Percentiles rank a stretch among this genome's conserved stretches.
These are phyloP conservation scores for Nicator chloris DNA, from an alignment of 2,113 vertebrate genomes.

Conservation along the genomic window DNA sequence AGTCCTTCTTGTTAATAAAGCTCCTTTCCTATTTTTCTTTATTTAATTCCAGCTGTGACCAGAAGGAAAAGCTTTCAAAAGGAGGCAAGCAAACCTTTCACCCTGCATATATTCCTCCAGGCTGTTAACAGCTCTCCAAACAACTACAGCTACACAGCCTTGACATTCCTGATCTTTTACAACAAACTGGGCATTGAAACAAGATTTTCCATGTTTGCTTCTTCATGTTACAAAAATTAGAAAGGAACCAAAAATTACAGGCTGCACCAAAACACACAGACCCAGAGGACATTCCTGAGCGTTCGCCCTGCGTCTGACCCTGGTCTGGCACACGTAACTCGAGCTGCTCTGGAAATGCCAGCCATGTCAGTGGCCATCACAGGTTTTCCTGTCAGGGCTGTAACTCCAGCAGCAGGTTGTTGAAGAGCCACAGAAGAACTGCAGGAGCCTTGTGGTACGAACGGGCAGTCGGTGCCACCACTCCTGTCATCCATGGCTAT, in stretches of 20 bases:
- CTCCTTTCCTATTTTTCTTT: background rate
- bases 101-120: background rate
- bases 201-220: conserved; percentile 23
- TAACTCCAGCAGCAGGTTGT: background rate
- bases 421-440: background rate
- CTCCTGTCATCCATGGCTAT: rapidly evolving
- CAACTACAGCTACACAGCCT: background rate
- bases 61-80: background rate
- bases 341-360: background rate
- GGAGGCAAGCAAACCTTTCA: background rate
- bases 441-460: background rate
- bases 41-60: background rate
- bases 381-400: background rate
- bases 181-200: conserved; percentile 12
- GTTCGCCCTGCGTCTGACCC: background rate
- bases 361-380: rapidly evolving
- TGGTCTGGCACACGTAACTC: background rate
- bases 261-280: background rate
- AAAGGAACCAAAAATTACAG: conserved; percentile 14
- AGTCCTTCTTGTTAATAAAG: background rate
- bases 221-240: background rate
- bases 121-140: background rate
- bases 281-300: background rate
- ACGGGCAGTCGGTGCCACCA: background rate
- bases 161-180: conserved; percentile 25